Percentiles rank a stretch among this genome's conserved stretches.
These are phyloP conservation scores for Manduca sexta DNA, from an alignment of 1,140 invertebrate genomes.

Conservation along the genomic window DNA sequence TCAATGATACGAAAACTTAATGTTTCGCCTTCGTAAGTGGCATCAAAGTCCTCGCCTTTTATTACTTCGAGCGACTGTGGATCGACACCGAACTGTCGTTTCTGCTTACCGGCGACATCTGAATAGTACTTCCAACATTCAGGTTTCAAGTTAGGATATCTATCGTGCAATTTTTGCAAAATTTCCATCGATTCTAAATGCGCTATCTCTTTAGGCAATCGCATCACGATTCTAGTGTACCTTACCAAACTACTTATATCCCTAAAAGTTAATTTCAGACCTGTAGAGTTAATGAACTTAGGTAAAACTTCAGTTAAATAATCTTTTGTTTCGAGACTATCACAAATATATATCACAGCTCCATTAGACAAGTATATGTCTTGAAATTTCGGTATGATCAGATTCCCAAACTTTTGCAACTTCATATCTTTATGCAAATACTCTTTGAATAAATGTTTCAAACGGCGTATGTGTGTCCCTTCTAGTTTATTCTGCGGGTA, in stretches of 20 bases:
- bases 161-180: conserved; percentile 31
- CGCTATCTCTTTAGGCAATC: conserved; percentile 42
- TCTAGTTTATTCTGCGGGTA: conserved; percentile 59
- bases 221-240: conserved; percentile 54
- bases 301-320: conserved; percentile 51
- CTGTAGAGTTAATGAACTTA: conserved; percentile 49
- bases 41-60: conserved; percentile 43
- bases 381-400: conserved; percentile 56
- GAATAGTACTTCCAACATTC: conserved; percentile 62
- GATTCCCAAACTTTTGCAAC: conserved; percentile 39
- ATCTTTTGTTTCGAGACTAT: conserved; percentile 60
- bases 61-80: conserved; percentile 51
- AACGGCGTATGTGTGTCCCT: conserved; percentile 45
- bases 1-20: conserved; percentile 52
- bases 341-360: conserved; percentile 61
- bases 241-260: conserved; percentile 47
- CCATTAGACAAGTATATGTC: conserved; percentile 60
- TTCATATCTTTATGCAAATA: conserved; percentile 57
- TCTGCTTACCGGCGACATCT: conserved; percentile 55
- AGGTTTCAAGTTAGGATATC: conserved; percentile 45
- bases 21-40: conserved; percentile 37
- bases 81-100: conserved; percentile 56
- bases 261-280: conserved; percentile 48
- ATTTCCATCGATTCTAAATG: conserved; percentile 47
- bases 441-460: conserved; percentile 57